Evolutionary conservation across 2,888 invertebrate genomes (phyloP).

Genomic region (Luffia ferchaultella): DNA sequence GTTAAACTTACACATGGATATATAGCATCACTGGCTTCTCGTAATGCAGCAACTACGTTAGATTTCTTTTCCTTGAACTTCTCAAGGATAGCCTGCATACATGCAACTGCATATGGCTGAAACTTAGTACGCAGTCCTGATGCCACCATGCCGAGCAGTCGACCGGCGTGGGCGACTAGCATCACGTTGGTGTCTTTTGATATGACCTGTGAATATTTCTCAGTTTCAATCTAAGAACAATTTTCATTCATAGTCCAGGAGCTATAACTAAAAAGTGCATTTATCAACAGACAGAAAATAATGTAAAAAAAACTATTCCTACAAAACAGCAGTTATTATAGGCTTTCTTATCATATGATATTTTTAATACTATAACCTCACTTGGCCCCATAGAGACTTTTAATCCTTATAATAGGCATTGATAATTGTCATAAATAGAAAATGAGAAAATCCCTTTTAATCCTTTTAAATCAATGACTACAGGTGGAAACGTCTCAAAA

Average conservation of each 20-base stretch:
- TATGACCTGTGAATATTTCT: constrained; percentile 70
- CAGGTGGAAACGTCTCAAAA: no score
- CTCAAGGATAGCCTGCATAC: constrained; percentile 82
- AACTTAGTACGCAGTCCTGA: constrained; percentile 88
- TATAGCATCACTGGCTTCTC: constrained; percentile 91
- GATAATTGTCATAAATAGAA: no score
- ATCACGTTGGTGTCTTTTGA: constrained; percentile 96
- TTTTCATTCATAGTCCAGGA: constrained; percentile 1
- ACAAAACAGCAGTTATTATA: no score
- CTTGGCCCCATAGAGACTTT: no score
- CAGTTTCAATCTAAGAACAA: neutral
- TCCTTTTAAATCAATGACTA: no score
- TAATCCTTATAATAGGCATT: no score
- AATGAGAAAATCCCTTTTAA: no score
- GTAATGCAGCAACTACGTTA: constrained; percentile 84
- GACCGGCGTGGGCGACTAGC: constrained; percentile 86
- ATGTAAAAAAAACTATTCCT: no score
- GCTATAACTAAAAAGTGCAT: no score
- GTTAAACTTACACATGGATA: constrained; percentile 78
- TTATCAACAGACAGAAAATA: no score
- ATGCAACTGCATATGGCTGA: constrained; percentile 80
- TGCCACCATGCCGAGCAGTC: constrained; percentile 84
- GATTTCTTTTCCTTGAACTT: constrained; percentile 98
- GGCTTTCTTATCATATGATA: no score
- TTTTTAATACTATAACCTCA: no score